phyloP scores from a whole-genome alignment of 2,888 invertebrate genomes.

The Serrognathus titanus region DNA sequence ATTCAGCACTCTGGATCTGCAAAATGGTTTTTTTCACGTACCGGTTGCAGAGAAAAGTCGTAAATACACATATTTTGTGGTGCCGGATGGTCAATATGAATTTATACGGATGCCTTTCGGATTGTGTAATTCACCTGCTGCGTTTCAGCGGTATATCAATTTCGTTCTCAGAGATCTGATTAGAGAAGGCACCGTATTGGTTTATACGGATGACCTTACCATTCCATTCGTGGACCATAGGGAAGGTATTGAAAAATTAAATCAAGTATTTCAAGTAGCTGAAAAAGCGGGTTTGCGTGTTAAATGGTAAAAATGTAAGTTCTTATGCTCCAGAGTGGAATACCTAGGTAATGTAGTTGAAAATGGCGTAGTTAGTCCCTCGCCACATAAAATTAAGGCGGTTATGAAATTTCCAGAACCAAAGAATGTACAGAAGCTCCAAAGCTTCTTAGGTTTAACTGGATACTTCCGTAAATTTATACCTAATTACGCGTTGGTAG shows the following conservation, averaged over 20 bases:
- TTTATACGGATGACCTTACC: conserved; percentile 22
- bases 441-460: background rate
- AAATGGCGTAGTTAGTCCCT: conserved; percentile 25
- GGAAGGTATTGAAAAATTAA: conserved; percentile 27
- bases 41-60: conserved; percentile 27
- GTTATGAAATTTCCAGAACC: conserved; percentile 16
- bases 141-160: conserved; percentile 25
- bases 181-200: conserved; percentile 1
- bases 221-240: conserved; percentile 18
- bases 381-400: conserved; percentile 12
- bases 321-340: conserved; percentile 17
- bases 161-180: conserved; percentile 29
- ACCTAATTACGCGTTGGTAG: background rate
- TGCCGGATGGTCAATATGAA: conserved; percentile 41
- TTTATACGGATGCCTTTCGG: conserved; percentile 44
- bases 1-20: conserved; percentile 35
- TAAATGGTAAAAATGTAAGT: conserved; percentile 41
- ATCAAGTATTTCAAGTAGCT: conserved; percentile 25
- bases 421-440: background rate
- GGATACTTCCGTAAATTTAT: conserved; percentile 1
- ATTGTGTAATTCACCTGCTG: conserved; percentile 38
- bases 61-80: conserved; percentile 43
- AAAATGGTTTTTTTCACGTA: conserved; percentile 41
- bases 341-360: conserved; percentile 10
- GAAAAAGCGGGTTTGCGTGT: conserved; percentile 29